Percentiles rank a stretch among this genome's conserved stretches.
Conservation (phyloP, 2,888 invertebrate genomes). For the Oxycera nigricornis region DNA sequence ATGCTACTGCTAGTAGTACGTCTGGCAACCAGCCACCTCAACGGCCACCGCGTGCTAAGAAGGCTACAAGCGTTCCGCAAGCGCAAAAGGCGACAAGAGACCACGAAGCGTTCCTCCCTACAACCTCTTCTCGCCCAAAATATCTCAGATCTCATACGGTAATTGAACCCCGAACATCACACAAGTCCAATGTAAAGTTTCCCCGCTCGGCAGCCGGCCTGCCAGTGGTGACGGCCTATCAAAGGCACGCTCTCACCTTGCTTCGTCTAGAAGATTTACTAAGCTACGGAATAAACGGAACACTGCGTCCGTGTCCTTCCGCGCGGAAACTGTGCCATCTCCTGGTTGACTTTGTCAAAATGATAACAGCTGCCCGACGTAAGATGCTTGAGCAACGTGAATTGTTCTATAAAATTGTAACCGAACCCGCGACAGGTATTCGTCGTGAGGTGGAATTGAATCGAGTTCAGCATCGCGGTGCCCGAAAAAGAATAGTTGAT, state of each 20-base stretch:
- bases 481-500: constrained; percentile 74
- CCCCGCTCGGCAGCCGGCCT: constrained; percentile 65
- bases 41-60: constrained; percentile 53
- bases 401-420: constrained; percentile 70
- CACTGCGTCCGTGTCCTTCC: constrained; percentile 68
- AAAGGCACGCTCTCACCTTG: constrained; percentile 77
- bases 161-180: constrained; percentile 58
- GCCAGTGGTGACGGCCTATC: constrained; percentile 75
- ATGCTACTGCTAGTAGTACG: constrained; percentile 20
- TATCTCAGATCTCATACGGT: constrained; percentile 62
- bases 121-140: constrained; percentile 59
- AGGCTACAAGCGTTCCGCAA: constrained; percentile 35
- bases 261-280: constrained; percentile 78
- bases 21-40: constrained; percentile 46
- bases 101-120: constrained; percentile 15
- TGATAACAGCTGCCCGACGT: constrained; percentile 81
- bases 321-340: constrained; percentile 74
- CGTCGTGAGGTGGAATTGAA: constrained; percentile 66
- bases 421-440: constrained; percentile 63
- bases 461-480: constrained; percentile 70
- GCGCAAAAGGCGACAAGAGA: constrained; percentile 46
- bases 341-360: constrained; percentile 78
- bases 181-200: constrained; percentile 54
- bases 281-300: constrained; percentile 70
- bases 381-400: constrained; percentile 83